Evolutionary conservation across 2,888 invertebrate genomes (phyloP).

Genomic region (Seira sanloemensis): DNA sequence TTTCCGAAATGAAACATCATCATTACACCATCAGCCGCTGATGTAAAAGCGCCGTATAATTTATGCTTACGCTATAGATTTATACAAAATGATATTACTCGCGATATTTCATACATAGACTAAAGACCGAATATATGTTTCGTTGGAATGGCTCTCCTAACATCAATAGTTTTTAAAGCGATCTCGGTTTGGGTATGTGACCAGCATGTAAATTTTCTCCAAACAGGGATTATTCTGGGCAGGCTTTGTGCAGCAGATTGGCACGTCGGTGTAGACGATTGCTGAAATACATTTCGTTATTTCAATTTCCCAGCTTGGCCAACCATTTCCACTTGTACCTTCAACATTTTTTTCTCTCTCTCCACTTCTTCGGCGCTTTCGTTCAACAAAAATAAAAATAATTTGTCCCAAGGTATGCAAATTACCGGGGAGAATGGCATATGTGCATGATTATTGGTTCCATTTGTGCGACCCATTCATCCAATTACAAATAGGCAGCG

Average conservation of each 20-base stretch:
- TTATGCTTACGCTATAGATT: background rate
- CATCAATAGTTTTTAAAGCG: background rate
- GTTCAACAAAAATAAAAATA: constrained; percentile 29
- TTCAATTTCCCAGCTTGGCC: no score
- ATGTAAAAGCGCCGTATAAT: background rate
- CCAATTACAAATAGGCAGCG: constrained; percentile 8
- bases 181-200: background rate
- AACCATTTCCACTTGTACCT: background rate
- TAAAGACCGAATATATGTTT: no score
- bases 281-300: no score
- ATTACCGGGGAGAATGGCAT: constrained; percentile 27
- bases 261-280: background rate
- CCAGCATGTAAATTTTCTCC: background rate
- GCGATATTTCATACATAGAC: no score
- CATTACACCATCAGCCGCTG: constrained; percentile 2
- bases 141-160: background rate
- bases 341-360: background rate
- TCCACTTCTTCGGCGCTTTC: background rate
- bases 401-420: constrained; percentile 40
- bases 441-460: constrained; percentile 42
- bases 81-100: background rate
- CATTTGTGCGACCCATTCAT: constrained; percentile 30
- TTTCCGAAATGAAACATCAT: background rate
- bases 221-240: background rate
- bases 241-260: background rate